phyloP scores from a whole-genome alignment of 2,888 invertebrate species.

The Nomada lathburiana region DNA sequence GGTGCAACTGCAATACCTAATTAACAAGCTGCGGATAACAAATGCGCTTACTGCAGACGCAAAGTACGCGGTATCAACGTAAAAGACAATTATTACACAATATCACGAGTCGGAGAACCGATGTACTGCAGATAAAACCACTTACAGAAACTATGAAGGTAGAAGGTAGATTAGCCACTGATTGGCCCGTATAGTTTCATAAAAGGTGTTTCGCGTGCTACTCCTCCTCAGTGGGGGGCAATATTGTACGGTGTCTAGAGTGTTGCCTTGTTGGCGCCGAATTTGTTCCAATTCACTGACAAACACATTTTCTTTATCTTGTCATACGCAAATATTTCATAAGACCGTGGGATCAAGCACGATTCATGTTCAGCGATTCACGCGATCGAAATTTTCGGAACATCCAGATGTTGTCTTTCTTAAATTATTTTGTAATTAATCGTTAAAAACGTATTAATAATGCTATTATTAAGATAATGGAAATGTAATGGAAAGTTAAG shows the following conservation, averaged over 20 bases:
- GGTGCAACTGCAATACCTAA: no score
- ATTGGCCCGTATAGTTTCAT: constrained; percentile 13
- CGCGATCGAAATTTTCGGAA: constrained; percentile 1
- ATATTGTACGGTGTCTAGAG: constrained; percentile 6
- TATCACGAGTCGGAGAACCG: constrained; percentile 7
- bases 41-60: not conserved
- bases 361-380: constrained; percentile 1
- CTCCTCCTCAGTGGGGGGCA: not conserved
- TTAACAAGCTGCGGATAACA: not conserved
- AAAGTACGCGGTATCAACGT: not conserved
- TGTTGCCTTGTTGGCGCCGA: constrained; percentile 36
- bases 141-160: not conserved
- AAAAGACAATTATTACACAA: constrained; percentile 14
- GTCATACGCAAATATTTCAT: constrained; percentile 34
- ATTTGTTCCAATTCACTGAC: constrained; percentile 32
- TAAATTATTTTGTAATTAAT: no score
- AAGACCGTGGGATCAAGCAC: constrained; percentile 11
- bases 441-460: no score
- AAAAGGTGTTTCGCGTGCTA: constrained; percentile 20
- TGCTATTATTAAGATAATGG: no score
- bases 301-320: constrained; percentile 42
- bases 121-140: constrained; percentile 17
- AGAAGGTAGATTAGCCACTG: not conserved
- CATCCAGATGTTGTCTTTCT: not conserved
- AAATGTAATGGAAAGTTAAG: no score